Base-by-base conservation (phyloP, 2,113 vertebrate species). In the Tapirus terrestris region DNA sequence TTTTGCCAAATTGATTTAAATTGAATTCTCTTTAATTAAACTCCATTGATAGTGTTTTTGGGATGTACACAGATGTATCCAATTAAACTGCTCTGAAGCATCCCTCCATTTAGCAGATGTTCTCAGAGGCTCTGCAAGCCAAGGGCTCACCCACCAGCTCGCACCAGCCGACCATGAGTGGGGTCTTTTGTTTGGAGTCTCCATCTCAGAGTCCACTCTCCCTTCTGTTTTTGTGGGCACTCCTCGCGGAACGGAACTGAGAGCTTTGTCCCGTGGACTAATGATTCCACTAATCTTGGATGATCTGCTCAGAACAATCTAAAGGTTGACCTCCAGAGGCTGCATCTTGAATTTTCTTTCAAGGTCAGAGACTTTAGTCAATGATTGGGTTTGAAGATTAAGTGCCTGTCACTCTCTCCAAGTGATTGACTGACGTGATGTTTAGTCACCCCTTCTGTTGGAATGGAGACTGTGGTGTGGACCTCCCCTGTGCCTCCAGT, bases 1-100 rank as follows among this genome's bases (percentile, higher is more conserved):
- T 93, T 92, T 75, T 33, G 81, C 58, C 76, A 89, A 80, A 73
- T 51, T 79, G 82, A 68, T 63, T 91, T 56, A 80, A 70, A 68
- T 21, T 65, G 67, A 73, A n/a, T 73, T 73, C 67, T n/a, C 72
- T 72, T 76, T 84, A 31, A 67, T 25, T 83, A 72, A 88, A 70
- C 58, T 72, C 68, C 8, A 16, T 75, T 82, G 67, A 65, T 48
- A n/a, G 68, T 5, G 65, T 83, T 73, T 73, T 56, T 18, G 31
- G 91, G 83, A 72, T 39, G 18, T 68, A 70, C 79, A 65, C 67
- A 31, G 83, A 39, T 20, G 5, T 16, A 6, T 45, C 60, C 60
- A 48, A 20, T 92, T 75, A 83, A 43, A 2, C 84, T 16, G 60
- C 84, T 48, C 27, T 1, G 65, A 76, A 33, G 31, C 63, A 4